phyloP scores from a whole-genome alignment of 92 coral and sea anemone genomes.

The Ricordea florida region DNA sequence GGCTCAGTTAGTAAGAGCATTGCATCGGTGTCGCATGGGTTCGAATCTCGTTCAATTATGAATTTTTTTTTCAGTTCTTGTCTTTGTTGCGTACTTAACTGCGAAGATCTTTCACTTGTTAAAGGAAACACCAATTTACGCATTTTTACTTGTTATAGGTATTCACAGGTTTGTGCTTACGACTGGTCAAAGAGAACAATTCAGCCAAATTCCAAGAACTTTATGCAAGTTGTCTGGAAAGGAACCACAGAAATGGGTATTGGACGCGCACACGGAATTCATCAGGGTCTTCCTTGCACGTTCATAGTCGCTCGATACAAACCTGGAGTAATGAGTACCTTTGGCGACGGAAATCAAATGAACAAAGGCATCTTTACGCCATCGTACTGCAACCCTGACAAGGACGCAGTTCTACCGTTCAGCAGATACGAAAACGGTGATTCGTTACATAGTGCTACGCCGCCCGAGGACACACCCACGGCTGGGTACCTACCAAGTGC shows the following conservation, averaged over 20 bases:
- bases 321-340: slow-evolving; percentile 67
- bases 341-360: slow-evolving; percentile 46
- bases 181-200: slow-evolving; percentile 70
- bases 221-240: slow-evolving; percentile 87
- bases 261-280: slow-evolving; percentile 69
- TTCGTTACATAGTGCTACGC: not conserved
- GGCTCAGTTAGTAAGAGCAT: too few relatives aligned
- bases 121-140: not conserved
- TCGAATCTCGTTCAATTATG: too few relatives aligned
- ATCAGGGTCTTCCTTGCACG: slow-evolving; percentile 77
- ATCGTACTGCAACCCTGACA: slow-evolving; percentile 66
- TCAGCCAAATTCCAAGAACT: slow-evolving; percentile 79
- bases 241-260: slow-evolving; percentile 73
- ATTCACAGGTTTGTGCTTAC: slow-evolving; percentile 82
- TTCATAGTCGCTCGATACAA: slow-evolving; percentile 87
- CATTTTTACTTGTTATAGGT: slow-evolving; percentile 51
- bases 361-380: slow-evolving; percentile 65
- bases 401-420: not conserved
- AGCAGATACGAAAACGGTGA: slow-evolving; percentile 3
- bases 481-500: not conserved
- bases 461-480: not conserved
- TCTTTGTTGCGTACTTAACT: too few relatives aligned
- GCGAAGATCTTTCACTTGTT: too few relatives aligned
- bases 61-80: too few relatives aligned
- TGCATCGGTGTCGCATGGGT: too few relatives aligned